Percentiles rank a stretch among this genome's conserved stretches.
phyloP scores from a whole-genome alignment of 1,140 invertebrate species.

The Samia ricini region DNA sequence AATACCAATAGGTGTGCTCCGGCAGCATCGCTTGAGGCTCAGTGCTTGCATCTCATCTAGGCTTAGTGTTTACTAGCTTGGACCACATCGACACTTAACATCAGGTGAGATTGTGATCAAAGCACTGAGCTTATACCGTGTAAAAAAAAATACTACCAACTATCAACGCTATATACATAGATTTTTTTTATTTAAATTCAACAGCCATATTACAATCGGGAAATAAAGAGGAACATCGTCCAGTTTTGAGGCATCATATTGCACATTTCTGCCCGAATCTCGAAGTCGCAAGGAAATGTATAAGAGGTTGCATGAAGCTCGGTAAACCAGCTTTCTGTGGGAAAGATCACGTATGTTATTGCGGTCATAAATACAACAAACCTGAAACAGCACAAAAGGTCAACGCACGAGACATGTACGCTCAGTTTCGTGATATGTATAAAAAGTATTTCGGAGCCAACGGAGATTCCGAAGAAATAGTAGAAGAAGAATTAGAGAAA shows the following conservation, averaged over 20 bases:
- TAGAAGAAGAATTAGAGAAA: neutral
- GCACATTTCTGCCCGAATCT: conserved; percentile 65
- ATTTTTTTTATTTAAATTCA: neutral
- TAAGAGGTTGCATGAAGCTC: conserved; percentile 44
- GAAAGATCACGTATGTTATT: conserved; percentile 66
- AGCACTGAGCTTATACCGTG: too few relatives aligned
- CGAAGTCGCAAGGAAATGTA: conserved; percentile 46
- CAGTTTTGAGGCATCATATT: conserved; percentile 51
- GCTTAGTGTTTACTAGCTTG: too few relatives aligned
- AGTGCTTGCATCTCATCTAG: too few relatives aligned
- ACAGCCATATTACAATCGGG: neutral
- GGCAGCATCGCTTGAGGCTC: too few relatives aligned
- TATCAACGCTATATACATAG: too few relatives aligned
- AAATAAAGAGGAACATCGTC: neutral
- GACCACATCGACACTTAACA: too few relatives aligned
- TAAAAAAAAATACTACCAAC: too few relatives aligned
- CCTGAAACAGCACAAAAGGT: conserved; percentile 12
- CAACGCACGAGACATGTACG: conserved; percentile 26
- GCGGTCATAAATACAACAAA: conserved; percentile 43
- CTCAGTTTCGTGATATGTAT: conserved; percentile 52
- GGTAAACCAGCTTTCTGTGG: conserved; percentile 65
- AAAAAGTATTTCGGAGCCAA: conserved; percentile 51
- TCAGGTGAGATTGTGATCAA: too few relatives aligned
- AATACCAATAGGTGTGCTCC: too few relatives aligned
- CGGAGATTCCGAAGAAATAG: neutral